Base-by-base conservation (phyloP, 1,140 invertebrate genomes). In the Ctenoplectra terminalis region DNA sequence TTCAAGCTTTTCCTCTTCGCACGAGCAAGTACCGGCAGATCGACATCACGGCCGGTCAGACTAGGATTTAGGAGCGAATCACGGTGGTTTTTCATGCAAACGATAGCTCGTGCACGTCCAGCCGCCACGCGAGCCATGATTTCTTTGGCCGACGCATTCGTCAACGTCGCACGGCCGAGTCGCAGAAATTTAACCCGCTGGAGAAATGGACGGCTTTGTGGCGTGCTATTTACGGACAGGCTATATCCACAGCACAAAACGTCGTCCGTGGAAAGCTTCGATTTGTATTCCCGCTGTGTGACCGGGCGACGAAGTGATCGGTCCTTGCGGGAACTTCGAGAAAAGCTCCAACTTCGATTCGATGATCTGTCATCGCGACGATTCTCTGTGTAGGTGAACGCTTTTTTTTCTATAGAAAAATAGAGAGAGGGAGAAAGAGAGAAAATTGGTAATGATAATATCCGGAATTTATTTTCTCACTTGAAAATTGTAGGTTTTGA, bases 151-250 rank as follows among this genome's bases (percentile, higher is more conserved):
- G 81, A 84, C 85, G 91, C 92, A 93, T 93, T 89, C 91, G 92
- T 93, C 92, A 93, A 93, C 87, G 92, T 93, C 92, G 89, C 73
- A 78, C 86, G 87, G 87, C 87, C 85, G 83, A 90, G 88, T 91
- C 89, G 90, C 88, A 90, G 90, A 92, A 93, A 93, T 93, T 93
- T 92, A 92, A 92, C 85, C 90, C 89, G 89, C 69, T 52, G 64
- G 83, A 87, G 88, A 88, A 89, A 88, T 88, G 86, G 76, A 82
- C 86, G 86, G 73, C 86, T 87, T 82, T 83, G 85, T 79, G 82
- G 86, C 82, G 31, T 75, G 82, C 78, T 79, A 86, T 86, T 86
- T 81, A 77, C 81, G 66, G 70, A 63, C 61, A 37, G 60, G 56
- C 64, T 82, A 83, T 82, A 86, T 61, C 84, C 56, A 61, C 34